phyloP scores from a whole-genome alignment of 2,113 vertebrate species.

The Archilochus colubris region DNA sequence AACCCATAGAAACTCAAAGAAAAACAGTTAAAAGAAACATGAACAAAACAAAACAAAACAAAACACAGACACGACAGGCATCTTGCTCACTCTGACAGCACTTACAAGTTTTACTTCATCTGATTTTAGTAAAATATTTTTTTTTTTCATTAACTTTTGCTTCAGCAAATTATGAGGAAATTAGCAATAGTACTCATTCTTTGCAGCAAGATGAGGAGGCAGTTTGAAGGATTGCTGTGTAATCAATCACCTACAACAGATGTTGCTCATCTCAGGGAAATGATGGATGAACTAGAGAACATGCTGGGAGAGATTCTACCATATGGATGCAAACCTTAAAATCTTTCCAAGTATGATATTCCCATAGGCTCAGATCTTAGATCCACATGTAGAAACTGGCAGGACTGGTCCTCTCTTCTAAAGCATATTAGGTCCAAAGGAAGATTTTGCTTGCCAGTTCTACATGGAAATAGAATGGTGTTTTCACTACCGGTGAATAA shows the following conservation, averaged over 20 bases:
- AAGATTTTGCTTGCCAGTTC: not conserved
- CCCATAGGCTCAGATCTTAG: not conserved
- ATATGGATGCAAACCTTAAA: not conserved
- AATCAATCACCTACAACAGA: not conserved
- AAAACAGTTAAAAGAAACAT: not conserved
- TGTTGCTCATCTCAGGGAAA: not conserved
- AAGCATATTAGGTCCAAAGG: not conserved
- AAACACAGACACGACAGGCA: not conserved
- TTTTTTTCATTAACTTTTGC: not conserved
- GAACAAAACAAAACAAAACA: not conserved
- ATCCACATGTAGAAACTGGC: not conserved
- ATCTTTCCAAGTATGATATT: not conserved
- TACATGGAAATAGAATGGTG: accelerated
- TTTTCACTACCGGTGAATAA: not conserved
- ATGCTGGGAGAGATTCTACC: not conserved
- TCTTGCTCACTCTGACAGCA: not conserved
- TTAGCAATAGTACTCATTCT: not conserved
- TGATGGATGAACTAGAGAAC: not conserved
- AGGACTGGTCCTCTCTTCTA: not conserved
- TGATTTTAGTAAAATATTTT: not conserved
- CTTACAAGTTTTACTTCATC: not conserved
- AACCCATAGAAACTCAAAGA: not conserved
- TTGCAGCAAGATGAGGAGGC: not conserved
- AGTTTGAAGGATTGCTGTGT: not conserved
- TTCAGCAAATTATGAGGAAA: not conserved